Evolutionary conservation across 2,888 invertebrate genomes (phyloP).

Genomic region (Druceiella hillmani): DNA sequence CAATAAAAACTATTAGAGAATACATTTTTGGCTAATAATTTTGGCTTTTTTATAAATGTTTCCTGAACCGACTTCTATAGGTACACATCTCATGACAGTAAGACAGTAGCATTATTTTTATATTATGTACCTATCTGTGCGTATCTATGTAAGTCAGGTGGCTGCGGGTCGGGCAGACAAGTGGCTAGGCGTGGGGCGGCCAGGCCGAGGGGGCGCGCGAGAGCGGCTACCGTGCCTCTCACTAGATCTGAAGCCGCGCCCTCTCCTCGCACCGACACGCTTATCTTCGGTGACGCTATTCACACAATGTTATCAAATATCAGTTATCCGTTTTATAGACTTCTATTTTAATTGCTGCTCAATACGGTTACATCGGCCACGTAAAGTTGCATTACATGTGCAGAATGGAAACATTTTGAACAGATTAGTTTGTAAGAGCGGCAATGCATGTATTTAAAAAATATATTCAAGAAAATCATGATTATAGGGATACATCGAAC

Average conservation of each 20-base stretch:
- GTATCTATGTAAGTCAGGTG: conserved; percentile 61
- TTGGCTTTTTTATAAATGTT: too few species aligned
- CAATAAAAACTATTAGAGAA: too few species aligned
- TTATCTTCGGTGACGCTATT: conserved; percentile 30
- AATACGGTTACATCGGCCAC: not conserved
- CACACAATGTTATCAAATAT: too few species aligned
- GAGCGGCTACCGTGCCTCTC: conserved; percentile 29
- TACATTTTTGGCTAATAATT: too few species aligned
- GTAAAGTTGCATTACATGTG: not conserved
- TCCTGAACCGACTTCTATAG: not conserved
- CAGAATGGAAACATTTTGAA: too few species aligned
- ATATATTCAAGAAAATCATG: too few species aligned
- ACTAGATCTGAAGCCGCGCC: conserved; percentile 34
- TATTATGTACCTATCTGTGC: conserved; percentile 54
- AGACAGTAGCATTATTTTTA: not conserved
- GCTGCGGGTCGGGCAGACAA: conserved; percentile 71
- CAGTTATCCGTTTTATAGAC: not conserved
- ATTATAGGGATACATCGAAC: too few species aligned
- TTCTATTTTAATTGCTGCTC: not conserved
- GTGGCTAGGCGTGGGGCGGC: conserved; percentile 40
- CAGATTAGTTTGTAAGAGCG: too few species aligned
- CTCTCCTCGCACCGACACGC: conserved; percentile 30
- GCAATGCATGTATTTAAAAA: too few species aligned
- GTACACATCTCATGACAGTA: conserved; percentile 16
- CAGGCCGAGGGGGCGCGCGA: conserved; percentile 31